Percentiles rank a stretch among this genome's conserved stretches.
phyloP scores from a whole-genome alignment of 1,140 invertebrate species.

The Bicyclus anynana region DNA sequence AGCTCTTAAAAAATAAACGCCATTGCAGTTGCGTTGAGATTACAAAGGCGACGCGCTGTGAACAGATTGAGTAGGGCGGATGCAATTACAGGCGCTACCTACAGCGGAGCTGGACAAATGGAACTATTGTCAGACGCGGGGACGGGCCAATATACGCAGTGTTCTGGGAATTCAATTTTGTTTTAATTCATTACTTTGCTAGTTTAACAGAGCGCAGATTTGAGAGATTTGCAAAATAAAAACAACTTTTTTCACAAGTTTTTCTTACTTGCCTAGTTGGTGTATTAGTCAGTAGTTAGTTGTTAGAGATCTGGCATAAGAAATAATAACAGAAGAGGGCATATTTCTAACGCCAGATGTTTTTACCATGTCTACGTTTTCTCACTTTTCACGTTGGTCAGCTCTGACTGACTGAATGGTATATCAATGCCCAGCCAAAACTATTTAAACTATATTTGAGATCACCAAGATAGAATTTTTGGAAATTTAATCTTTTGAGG shows the following conservation, averaged over 20 bases:
- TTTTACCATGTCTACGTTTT: no score
- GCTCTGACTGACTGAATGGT: no score
- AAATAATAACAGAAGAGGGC: no score
- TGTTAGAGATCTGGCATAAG: no score
- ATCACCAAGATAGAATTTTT: no score
- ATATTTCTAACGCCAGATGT: no score
- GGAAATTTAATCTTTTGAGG: no score
- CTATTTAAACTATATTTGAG: no score
- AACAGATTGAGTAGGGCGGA: slow-evolving; percentile 41
- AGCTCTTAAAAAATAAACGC: background rate
- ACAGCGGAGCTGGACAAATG: slow-evolving; percentile 18
- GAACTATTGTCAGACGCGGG: slow-evolving; percentile 16
- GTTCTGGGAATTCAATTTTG: slow-evolving; percentile 16
- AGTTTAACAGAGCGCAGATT: slow-evolving; percentile 3
- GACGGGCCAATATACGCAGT: slow-evolving; percentile 16
- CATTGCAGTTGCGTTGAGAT: background rate
- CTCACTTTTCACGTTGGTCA: no score
- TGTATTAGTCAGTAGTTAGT: no score
- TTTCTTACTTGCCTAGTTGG: no score
- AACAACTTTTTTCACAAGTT: background rate
- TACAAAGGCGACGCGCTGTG: slow-evolving; percentile 14
- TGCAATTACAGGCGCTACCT: slow-evolving; percentile 45
- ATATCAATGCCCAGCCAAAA: no score
- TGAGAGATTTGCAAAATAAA: slow-evolving; percentile 5
- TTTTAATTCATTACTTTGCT: slow-evolving; percentile 9